A percentile compares a stretch with the other conserved stretches of the same genome.
These are phyloP conservation scores for Mastacembelus armatus DNA, from an alignment of 2,797 vertebrate species.

Conservation along the genomic window DNA sequence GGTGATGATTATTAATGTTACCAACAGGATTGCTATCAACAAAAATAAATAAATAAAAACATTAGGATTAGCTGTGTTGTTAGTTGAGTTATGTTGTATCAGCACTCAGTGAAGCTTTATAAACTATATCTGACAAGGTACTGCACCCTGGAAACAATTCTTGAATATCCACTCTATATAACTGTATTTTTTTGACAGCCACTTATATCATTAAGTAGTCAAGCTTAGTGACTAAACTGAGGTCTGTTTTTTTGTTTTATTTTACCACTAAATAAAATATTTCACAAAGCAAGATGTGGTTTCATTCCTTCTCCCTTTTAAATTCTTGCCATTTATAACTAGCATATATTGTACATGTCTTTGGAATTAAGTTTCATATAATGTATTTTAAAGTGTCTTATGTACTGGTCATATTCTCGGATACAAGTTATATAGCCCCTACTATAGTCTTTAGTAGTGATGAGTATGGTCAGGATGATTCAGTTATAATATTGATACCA, in stretches of 20 bases:
- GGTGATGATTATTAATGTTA: neutral
- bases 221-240: conserved; percentile 47
- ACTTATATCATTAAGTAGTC: conserved; percentile 42
- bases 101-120: neutral
- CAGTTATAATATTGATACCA: neutral
- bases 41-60: neutral
- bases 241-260: conserved; percentile 49
- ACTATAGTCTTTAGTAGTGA: conserved; percentile 17
- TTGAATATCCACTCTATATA: conserved; percentile 4
- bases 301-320: conserved; percentile 56
- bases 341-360: conserved; percentile 36
- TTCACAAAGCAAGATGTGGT: conserved; percentile 42
- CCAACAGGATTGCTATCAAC: neutral
- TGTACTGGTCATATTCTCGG: neutral
- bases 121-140: neutral
- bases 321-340: conserved; percentile 29
- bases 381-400: neutral
- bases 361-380: conserved; percentile 2
- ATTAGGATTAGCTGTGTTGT: too few relatives aligned
- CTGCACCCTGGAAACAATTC: neutral
- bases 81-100: neutral
- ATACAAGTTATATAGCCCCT: neutral
- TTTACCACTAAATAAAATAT: conserved; percentile 66
- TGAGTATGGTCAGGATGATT: conserved; percentile 3
- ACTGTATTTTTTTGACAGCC: conserved; percentile 50